Evolutionary conservation across 2,888 invertebrate genomes (phyloP), one percentile per base, ranked within the genome.

Genomic region (Cacoxenus indagator): DNA sequence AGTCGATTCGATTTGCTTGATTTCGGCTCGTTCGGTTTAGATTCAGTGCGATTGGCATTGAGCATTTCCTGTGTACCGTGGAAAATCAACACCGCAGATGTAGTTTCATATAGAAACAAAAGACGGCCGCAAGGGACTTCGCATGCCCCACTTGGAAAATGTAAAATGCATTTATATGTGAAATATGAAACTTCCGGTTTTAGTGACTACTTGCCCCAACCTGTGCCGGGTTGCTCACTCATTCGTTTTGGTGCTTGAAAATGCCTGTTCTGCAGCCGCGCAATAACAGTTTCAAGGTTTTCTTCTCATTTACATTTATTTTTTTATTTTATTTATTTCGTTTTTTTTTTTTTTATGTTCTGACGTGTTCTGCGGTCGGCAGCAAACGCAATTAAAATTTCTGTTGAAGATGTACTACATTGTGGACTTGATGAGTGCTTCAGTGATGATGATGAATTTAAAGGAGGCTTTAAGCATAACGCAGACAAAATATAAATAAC

Each of bases 131-230:
- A n/a, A 43, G 45, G 45, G 11, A 43, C n/a, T 5, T 8, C 5
- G 45, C 45, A 43, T 2, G n/a, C 3, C n/a, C 11, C n/a, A 43
- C 45, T 43, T 14, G n/a, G 43, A 14, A 43, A n/a, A 14, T n/a
- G 45, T 43, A 57, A n/a, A 59, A 27, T 29, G 59, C 59, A 59
- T 59, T 31, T 59, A 11, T 22, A 59, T 29, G 11, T 29, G 37
- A 59, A 59, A 31, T 31, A 31, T 59, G 59, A 59, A 59, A 59
- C 31, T 31, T 59, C 59, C 59, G 59, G 31, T 31, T 59, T 29
- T 22, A 14, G 14, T 37, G 37, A 37, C 14, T 37, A 54, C 24
- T 54, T 5, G 54, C n/a, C n/a, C n/a, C n/a, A n/a, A n/a, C n/a
- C n/a, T n/a, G n/a, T 26, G 55, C 26, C 6, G 24, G 6, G 45